Evolutionary conservation across 2,113 vertebrate species (phyloP).

Genomic region (Corvus hawaiiensis): DNA sequence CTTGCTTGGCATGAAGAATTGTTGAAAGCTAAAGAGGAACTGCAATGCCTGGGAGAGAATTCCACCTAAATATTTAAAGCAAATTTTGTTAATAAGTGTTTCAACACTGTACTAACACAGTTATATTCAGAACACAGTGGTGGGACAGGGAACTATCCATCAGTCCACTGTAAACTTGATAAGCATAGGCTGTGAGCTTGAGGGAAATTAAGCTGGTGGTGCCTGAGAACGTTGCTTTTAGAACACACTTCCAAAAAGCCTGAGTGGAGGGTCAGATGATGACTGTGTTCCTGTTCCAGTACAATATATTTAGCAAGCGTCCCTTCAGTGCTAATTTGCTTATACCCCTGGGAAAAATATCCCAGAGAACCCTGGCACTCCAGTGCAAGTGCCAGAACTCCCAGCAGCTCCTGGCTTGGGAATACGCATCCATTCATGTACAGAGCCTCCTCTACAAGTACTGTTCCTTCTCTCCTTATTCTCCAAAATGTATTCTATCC

Average conservation of each 20-base stretch:
- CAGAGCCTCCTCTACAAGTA: neutral
- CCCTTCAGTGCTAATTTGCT: neutral
- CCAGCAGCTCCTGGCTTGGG: neutral
- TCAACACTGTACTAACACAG: neutral
- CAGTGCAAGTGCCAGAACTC: neutral
- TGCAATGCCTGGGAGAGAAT: neutral
- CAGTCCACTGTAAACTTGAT: neutral
- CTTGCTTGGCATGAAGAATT: neutral
- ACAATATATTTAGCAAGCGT: neutral
- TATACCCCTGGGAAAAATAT: neutral
- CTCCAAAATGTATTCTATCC: neutral
- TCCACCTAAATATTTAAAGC: neutral
- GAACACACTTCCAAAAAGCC: neutral
- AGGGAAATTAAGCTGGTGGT: neutral
- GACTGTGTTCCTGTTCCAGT: neutral
- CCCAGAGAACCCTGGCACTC: neutral
- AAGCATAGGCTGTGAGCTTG: neutral
- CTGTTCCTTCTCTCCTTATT: neutral
- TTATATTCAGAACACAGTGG: neutral
- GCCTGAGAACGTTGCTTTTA: neutral
- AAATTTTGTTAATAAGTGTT: neutral
- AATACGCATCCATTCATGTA: neutral
- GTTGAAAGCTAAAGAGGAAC: neutral
- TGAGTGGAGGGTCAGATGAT: neutral
- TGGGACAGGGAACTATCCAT: neutral